Percentiles rank a stretch among this genome's conserved stretches.
These are phyloP conservation scores for Disparrhopalites patrizii DNA, from an alignment of 2,888 invertebrate species.

Conservation along the genomic window DNA sequence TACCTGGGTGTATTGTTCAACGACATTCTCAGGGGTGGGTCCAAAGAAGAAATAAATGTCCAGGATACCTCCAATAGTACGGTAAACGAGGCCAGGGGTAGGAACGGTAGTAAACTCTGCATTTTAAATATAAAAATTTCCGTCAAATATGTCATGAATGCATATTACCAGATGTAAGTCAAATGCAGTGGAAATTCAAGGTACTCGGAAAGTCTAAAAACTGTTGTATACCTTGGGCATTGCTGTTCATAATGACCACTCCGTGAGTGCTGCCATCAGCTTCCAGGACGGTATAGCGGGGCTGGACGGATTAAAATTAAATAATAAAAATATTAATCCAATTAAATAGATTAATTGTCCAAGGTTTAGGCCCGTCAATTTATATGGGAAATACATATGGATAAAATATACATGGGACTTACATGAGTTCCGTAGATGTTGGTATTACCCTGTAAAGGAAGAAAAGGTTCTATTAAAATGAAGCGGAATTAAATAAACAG, in stretches of 20 bases:
- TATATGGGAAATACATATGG: background rate
- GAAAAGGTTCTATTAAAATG: too few species aligned
- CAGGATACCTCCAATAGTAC: conserved; percentile 75
- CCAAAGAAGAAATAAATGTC: conserved; percentile 75
- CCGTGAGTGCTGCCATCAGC: conserved; percentile 66
- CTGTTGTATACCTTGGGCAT: conserved; percentile 70
- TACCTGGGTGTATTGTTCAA: conserved; percentile 64
- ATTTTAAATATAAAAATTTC: conserved; percentile 38
- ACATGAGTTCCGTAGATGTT: conserved; percentile 68
- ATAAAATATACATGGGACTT: conserved; percentile 16
- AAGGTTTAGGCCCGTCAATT: background rate
- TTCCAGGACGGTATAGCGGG: conserved; percentile 73
- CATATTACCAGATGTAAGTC: too few species aligned
- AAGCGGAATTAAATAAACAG: too few species aligned
- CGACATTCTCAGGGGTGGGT: conserved; percentile 65
- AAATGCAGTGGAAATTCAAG: too few species aligned
- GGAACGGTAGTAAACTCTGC: conserved; percentile 75
- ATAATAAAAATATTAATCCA: background rate
- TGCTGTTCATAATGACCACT: conserved; percentile 74
- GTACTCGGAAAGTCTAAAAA: too few species aligned
- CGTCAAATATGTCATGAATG: too few species aligned
- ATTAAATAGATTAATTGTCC: background rate
- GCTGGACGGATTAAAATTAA: conserved; percentile 56
- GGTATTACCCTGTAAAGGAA: conserved; percentile 18
- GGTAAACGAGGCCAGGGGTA: conserved; percentile 72